Evolutionary conservation across 2,113 vertebrate species (phyloP).

Genomic region (Alouatta palliata): DNA sequence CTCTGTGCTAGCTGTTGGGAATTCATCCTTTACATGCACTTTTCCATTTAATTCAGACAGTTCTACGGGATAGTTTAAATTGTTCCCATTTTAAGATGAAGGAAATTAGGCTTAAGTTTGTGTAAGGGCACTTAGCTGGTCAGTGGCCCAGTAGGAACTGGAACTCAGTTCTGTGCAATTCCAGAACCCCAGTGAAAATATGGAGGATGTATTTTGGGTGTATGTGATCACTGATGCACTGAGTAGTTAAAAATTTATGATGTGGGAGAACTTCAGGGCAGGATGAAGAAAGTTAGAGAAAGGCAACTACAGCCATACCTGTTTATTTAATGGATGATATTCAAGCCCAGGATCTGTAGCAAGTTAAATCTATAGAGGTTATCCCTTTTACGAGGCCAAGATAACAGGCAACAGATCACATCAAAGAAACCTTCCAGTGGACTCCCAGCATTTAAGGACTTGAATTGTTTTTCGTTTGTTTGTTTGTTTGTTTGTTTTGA

Average conservation of each 20-base stretch:
- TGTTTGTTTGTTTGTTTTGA: no score
- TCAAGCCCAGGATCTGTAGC: not conserved
- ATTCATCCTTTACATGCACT: not conserved
- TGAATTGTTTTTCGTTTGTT: not conserved
- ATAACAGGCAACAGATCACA: not conserved
- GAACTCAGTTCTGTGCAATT: not conserved
- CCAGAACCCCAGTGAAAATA: not conserved
- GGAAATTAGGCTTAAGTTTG: not conserved
- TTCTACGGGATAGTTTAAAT: not conserved
- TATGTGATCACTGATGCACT: not conserved
- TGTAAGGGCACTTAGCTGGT: not conserved
- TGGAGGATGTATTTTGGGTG: not conserved
- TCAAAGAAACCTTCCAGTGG: not conserved
- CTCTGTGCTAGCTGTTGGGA: not conserved
- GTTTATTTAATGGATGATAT: not conserved
- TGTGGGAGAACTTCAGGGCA: not conserved
- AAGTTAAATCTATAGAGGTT: not conserved
- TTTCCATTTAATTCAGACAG: not conserved
- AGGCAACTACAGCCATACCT: not conserved
- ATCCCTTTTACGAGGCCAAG: not conserved
- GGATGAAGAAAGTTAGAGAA: not conserved
- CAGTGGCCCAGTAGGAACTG: not conserved
- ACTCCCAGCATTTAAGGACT: not conserved
- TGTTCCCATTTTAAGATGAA: not conserved
- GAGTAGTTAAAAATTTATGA: not conserved